phyloP scores from a whole-genome alignment of 64 coral and sea anemone genomes.

The Acropora tenuis region DNA sequence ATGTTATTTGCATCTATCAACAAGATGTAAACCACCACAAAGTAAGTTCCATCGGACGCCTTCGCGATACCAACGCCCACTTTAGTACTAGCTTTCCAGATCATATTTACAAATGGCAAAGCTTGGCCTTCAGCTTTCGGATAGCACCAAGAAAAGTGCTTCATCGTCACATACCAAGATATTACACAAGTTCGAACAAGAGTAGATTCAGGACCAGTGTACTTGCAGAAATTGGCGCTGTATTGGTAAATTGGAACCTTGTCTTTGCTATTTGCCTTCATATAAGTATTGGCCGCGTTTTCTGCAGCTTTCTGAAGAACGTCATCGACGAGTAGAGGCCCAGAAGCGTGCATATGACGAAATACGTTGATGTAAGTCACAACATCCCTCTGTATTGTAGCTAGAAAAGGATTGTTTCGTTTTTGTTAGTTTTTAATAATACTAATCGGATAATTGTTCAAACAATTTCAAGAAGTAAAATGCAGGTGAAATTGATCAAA shows the following conservation, averaged over 20 bases:
- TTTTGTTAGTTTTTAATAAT: too few relatives aligned
- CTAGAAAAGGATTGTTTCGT: neutral
- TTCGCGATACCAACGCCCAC: conserved; percentile 75
- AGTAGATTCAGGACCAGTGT: conserved; percentile 45
- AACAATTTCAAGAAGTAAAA: too few relatives aligned
- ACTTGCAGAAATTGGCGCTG: conserved; percentile 75
- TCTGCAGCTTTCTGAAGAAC: conserved; percentile 58
- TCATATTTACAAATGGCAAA: conserved; percentile 88
- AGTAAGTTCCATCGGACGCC: conserved; percentile 40
- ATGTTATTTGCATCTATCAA: conserved; percentile 59
- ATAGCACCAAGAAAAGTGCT: conserved; percentile 73
- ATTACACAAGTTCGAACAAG: conserved; percentile 38
- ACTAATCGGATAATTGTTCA: too few relatives aligned
- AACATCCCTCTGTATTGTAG: conserved; percentile 61
- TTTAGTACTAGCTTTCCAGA: conserved; percentile 71
- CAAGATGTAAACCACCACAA: conserved; percentile 72
- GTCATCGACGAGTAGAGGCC: conserved; percentile 69
- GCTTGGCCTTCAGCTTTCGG: conserved; percentile 63
- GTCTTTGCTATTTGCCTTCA: conserved; percentile 17
- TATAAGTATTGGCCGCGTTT: conserved; percentile 57
- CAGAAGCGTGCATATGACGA: conserved; percentile 79
- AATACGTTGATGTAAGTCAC: conserved; percentile 79
- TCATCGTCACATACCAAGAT: conserved; percentile 74
- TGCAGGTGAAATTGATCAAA: too few relatives aligned
- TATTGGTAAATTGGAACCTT: conserved; percentile 45